Evolutionary conservation across 2,888 invertebrate species (phyloP), one percentile per base, ranked within the genome.

Genomic region (Drosophila neotestacea): DNA sequence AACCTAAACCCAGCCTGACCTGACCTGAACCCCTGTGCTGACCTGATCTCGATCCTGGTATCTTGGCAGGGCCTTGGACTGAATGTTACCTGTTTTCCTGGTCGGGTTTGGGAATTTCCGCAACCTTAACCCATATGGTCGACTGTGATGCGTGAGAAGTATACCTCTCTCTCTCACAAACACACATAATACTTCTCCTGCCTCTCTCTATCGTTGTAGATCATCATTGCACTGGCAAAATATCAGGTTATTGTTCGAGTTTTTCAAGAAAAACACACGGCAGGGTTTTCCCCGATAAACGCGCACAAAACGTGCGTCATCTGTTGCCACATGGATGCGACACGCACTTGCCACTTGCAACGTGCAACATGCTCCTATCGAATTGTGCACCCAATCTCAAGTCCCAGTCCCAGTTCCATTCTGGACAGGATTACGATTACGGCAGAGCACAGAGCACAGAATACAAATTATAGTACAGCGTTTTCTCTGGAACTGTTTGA

Each of bases 121-220:
- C 27, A 34, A 38, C 34, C 67, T 76, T 66, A 85, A 88, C 82
- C 83, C 88, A 83, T 83, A 82, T 88, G 82, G 70, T 3, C 48
- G 58, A 4, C 27, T 4, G 3, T 42, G 10, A 30, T 16, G 52
- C 61, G 41, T 50, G 48, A 28, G 47, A 44, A 42, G 42, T 9
- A 42, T 13, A 10, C 36, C 39, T 47, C 44, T 32, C 51, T 46
- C 41, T 22, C 28, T 38, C 9, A 9, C 39, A 22, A 1, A 22
- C 22, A 22, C 22, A 22, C 3, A 22, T 2, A 22, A 22, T 22
- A 22, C 22, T 22, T 2, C 16, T 16, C 22, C 30, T 30, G 16
- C 9, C 4, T 34, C 28, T 11, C 52, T 28, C 28, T 16, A 10
- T 10, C 41, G 63, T 81, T 78, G 74, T 81, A 66, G 81, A 81